Evolutionary conservation across 1,140 invertebrate genomes (phyloP).

Genomic region (Drosophila sproati): DNA sequence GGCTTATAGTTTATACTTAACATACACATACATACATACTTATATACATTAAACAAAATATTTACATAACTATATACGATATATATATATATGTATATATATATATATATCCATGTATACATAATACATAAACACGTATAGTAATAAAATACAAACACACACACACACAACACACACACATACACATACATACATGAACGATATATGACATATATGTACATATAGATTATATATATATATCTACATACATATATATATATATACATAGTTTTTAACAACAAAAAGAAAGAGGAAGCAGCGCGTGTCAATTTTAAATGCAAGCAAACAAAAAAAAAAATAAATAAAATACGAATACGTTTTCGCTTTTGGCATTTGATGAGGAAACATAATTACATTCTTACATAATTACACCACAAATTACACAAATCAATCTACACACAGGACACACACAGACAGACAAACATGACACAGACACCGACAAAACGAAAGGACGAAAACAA

Average conservation of each 20-base stretch:
- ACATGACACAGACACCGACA: slow-evolving; percentile 46
- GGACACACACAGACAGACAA: slow-evolving; percentile 49
- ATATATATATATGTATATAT: slow-evolving; percentile 55
- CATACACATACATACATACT: slow-evolving; percentile 62
- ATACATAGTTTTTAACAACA: slow-evolving; percentile 73
- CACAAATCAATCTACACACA: slow-evolving; percentile 57
- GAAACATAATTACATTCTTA: slow-evolving; percentile 71
- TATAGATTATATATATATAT: slow-evolving; percentile 34
- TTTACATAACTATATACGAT: slow-evolving; percentile 23
- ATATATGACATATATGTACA: slow-evolving; percentile 33
- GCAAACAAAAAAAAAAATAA: slow-evolving; percentile 28
- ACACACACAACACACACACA: slow-evolving; percentile 15
- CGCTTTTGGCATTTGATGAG: slow-evolving; percentile 52
- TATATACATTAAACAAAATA: slow-evolving; percentile 7
- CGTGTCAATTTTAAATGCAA: slow-evolving; percentile 74
- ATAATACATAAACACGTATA: slow-evolving; percentile 62
- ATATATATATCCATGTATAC: slow-evolving; percentile 56
- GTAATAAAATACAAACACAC: slow-evolving; percentile 51
- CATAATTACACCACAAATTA: slow-evolving; percentile 83
- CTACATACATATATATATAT: slow-evolving; percentile 21
- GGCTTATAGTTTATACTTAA: slow-evolving; percentile 79
- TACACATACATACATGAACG: slow-evolving; percentile 41
- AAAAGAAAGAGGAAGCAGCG: slow-evolving; percentile 40
- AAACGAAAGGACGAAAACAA: slow-evolving; percentile 39
- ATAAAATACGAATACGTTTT: slow-evolving; percentile 15